Conservation (phyloP, 2,113 vertebrate genomes). For the Cottus gobio region DNA sequence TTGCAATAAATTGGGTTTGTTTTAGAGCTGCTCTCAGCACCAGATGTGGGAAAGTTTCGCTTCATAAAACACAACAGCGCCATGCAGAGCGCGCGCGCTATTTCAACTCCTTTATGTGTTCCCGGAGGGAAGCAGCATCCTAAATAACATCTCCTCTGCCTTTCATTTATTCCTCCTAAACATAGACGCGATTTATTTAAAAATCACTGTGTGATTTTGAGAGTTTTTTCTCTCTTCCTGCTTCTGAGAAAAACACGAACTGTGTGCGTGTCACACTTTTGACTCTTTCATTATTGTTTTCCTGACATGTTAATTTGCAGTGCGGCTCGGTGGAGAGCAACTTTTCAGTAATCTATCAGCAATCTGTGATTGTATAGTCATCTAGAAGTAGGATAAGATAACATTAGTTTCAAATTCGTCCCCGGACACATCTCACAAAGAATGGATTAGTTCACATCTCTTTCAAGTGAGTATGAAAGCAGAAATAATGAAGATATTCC, state of each 20-base stretch:
- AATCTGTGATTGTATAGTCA: constrained; percentile 5
- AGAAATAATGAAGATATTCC: background rate
- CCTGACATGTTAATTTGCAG: constrained; percentile 15
- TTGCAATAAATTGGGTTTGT: constrained; percentile 59
- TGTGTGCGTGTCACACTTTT: background rate
- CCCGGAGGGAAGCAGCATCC: constrained; percentile 36
- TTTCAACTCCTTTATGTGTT: constrained; percentile 49
- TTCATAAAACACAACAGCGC: constrained; percentile 49
- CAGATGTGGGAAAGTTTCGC: constrained; percentile 50
- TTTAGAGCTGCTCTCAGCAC: constrained; percentile 48
- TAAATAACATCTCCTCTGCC: constrained; percentile 48
- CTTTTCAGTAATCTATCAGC: background rate
- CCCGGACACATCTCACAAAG: background rate
- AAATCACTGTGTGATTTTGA: constrained; percentile 25
- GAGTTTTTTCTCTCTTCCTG: background rate
- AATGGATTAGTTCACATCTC: background rate
- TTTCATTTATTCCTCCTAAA: constrained; percentile 57
- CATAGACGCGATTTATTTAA: constrained; percentile 51
- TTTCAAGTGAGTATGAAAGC: background rate
- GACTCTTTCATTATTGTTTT: background rate
- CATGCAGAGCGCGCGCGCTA: constrained; percentile 30
- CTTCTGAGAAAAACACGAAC: background rate
- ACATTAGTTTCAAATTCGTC: background rate
- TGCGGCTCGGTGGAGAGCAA: background rate
- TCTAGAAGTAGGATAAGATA: constrained; percentile 3